These are phyloP conservation scores for Anguilla rostrata DNA, from an alignment of 2,113 vertebrate genomes.

Conservation along the genomic window DNA sequence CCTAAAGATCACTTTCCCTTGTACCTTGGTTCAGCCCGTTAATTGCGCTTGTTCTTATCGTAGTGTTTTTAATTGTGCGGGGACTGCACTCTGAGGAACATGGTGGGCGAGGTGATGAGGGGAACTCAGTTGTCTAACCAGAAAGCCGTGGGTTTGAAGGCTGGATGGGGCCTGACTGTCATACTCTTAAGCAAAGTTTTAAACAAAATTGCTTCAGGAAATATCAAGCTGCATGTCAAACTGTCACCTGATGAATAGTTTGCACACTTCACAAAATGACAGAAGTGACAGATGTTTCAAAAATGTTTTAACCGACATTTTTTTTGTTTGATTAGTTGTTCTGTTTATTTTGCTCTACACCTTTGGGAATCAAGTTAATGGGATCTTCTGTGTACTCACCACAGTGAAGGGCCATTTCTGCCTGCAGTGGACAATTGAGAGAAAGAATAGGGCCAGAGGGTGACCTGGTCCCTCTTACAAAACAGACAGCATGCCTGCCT, in stretches of 20 bases:
- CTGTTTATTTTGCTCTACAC: neutral
- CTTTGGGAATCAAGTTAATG: neutral
- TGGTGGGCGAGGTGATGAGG: neutral
- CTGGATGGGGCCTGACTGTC: neutral
- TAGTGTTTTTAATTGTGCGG: neutral
- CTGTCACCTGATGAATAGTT: too few relatives aligned
- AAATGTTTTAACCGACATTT: too few relatives aligned
- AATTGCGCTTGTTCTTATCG: neutral
- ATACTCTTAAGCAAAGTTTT: neutral
- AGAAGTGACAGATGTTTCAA: too few relatives aligned
- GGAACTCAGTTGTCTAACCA: neutral
- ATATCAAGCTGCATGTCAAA: too few relatives aligned
- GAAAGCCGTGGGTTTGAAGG: neutral
- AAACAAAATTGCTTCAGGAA: neutral
- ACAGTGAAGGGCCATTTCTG: too few relatives aligned
- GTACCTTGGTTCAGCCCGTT: neutral
- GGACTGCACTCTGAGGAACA: neutral
- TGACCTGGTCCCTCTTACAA: neutral
- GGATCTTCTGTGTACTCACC: too few relatives aligned
- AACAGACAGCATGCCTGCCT: neutral
- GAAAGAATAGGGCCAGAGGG: neutral
- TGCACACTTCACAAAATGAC: too few relatives aligned
- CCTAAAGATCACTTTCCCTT: neutral
- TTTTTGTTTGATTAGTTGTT: too few relatives aligned
- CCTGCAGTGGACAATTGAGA: neutral